Evolutionary conservation across 2,797 vertebrate species (phyloP).

Genomic region (Hypotaenidia okinawae): DNA sequence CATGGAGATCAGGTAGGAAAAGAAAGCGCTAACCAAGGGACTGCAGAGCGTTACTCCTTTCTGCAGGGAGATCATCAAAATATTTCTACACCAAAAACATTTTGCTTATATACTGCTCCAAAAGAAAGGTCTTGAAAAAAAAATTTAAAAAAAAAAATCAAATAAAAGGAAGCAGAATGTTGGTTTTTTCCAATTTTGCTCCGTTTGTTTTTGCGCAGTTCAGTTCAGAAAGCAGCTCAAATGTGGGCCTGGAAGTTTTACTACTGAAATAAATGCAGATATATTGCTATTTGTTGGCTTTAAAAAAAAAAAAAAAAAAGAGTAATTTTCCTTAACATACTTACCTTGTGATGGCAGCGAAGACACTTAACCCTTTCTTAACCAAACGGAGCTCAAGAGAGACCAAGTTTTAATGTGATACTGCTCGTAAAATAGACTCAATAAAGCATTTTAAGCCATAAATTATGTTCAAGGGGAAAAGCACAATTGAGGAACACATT

Average conservation of each 20-base stretch:
- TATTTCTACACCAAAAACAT: conserved; percentile 68
- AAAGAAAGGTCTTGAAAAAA: conserved; percentile 26
- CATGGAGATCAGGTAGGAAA: conserved; percentile 70
- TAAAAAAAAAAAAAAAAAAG: background rate
- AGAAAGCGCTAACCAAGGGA: conserved; percentile 60
- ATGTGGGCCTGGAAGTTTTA: conserved; percentile 12
- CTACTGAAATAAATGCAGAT: conserved; percentile 42
- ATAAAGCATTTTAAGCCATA: conserved; percentile 85
- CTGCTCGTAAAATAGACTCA: conserved; percentile 57
- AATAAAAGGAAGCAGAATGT: conserved; percentile 6
- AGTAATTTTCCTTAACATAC: conserved; percentile 70
- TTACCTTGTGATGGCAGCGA: conserved; percentile 79
- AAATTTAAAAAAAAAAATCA: background rate
- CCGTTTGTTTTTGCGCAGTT: conserved; percentile 60
- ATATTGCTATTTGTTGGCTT: conserved; percentile 40
- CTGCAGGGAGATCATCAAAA: conserved; percentile 77
- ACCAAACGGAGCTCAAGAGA: conserved; percentile 73
- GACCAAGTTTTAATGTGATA: conserved; percentile 63
- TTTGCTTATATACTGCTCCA: conserved; percentile 52
- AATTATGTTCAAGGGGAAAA: conserved; percentile 51
- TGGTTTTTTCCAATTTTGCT: conserved; percentile 20
- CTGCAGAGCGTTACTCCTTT: conserved; percentile 49
- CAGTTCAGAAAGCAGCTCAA: conserved; percentile 12
- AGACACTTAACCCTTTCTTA: conserved; percentile 73
- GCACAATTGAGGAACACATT: conserved; percentile 51